Evolutionary conservation across 2,797 vertebrate species (phyloP).

Genomic region (Schizopygopsis pylzovi): DNA sequence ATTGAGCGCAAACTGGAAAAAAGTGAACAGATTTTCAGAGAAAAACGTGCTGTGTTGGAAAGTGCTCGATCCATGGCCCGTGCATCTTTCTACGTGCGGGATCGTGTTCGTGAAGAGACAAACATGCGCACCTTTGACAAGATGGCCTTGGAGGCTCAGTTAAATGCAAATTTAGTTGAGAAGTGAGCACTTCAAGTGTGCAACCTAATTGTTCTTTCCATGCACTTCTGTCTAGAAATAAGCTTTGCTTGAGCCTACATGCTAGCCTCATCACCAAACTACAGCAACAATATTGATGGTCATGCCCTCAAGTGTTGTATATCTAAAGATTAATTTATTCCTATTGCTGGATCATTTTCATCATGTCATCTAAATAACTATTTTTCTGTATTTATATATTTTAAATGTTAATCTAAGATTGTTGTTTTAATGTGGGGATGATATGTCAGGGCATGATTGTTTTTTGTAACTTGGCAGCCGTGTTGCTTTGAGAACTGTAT

Average conservation of each 20-base stretch:
- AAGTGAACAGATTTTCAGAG: conserved; percentile 93
- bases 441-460: conserved; percentile 46
- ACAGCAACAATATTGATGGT: conserved; percentile 61
- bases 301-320: conserved; percentile 48
- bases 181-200: conserved; percentile 75
- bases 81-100: conserved; percentile 94
- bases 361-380: conserved; percentile 51
- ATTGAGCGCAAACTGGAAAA: conserved; percentile 96
- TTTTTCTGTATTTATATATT: conserved; percentile 56
- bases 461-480: conserved; percentile 54
- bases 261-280: conserved; percentile 57
- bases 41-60: conserved; percentile 90
- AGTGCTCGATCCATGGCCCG: conserved; percentile 92
- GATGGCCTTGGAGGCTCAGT: conserved; percentile 94
- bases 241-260: conserved; percentile 60
- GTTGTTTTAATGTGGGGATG: conserved; percentile 39
- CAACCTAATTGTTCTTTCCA: conserved; percentile 36
- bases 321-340: conserved; percentile 45
- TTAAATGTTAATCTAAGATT: conserved; percentile 44
- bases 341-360: conserved; percentile 37
- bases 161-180: conserved; percentile 89
- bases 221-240: conserved; percentile 57
- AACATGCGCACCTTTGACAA: conserved; percentile 96
- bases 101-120: conserved; percentile 93
- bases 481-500: conserved; percentile 64